These are phyloP conservation scores for Monoplex corrugatus DNA, from an alignment of 2,888 invertebrate species.

Conservation along the genomic window DNA sequence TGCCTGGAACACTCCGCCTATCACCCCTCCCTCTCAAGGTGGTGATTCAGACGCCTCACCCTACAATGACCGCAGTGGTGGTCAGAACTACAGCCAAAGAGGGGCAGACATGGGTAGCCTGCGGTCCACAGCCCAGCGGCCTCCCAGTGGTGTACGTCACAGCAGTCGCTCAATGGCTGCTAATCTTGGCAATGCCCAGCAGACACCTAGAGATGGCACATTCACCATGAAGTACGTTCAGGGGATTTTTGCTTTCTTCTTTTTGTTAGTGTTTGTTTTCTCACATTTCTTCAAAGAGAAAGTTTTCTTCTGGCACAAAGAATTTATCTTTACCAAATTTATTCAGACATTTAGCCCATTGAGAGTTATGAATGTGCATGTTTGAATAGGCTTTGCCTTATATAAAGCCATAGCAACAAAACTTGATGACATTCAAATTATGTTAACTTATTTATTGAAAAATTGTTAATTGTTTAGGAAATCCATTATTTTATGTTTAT, in stretches of 20 bases:
- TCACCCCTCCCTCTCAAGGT: constrained; percentile 52
- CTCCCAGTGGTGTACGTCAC: neutral
- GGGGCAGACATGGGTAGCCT: neutral
- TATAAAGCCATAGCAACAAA: too few relatives aligned
- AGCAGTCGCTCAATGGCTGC: constrained; percentile 40
- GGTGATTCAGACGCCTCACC: neutral
- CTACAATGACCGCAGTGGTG: neutral
- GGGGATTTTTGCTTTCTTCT: neutral
- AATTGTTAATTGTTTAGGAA: too few relatives aligned
- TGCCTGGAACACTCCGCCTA: constrained; percentile 74
- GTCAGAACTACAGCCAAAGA: constrained; percentile 47
- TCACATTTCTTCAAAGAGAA: neutral
- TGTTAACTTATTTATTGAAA: too few relatives aligned
- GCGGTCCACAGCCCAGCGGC: neutral
- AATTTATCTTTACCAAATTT: too few relatives aligned
- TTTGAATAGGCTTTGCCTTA: too few relatives aligned
- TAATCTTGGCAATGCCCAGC: constrained; percentile 8
- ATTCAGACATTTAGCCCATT: too few relatives aligned
- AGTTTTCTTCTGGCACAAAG: too few relatives aligned
- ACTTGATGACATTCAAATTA: too few relatives aligned
- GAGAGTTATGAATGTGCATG: too few relatives aligned
- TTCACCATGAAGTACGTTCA: constrained; percentile 36
- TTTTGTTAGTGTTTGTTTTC: neutral
- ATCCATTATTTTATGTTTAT: too few relatives aligned
- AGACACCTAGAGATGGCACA: constrained; percentile 23